phyloP scores from a whole-genome alignment of 2,113 vertebrate genomes.

The Tetraodon nigroviridis region DNA sequence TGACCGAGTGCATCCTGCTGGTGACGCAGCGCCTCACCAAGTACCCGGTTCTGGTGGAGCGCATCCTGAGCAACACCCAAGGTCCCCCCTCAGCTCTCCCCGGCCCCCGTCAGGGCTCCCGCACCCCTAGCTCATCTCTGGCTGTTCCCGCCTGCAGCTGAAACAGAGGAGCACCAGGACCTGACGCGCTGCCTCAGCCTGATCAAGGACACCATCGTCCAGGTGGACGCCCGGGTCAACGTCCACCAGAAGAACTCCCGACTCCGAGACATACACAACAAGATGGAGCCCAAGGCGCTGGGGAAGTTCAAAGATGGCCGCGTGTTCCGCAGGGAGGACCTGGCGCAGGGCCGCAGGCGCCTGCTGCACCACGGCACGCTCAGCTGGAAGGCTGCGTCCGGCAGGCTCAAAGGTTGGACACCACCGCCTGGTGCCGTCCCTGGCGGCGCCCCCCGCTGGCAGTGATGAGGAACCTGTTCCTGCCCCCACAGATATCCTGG shows the following conservation, averaged over 20 bases:
- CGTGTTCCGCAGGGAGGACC: slow-evolving; percentile 84
- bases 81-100: slow-evolving; percentile 60
- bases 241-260: slow-evolving; percentile 82
- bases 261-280: slow-evolving; percentile 81
- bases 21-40: slow-evolving; percentile 97
- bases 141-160: slow-evolving; percentile 61
- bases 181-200: slow-evolving; percentile 79
- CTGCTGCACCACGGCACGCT: slow-evolving; percentile 83
- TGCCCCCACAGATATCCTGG: slow-evolving; percentile 81
- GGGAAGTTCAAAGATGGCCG: slow-evolving; percentile 86
- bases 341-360: slow-evolving; percentile 69
- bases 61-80: slow-evolving; percentile 89
- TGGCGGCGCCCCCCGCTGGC: background rate
- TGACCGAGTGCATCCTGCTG: slow-evolving; percentile 89
- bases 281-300: slow-evolving; percentile 84
- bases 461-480: too few relatives aligned
- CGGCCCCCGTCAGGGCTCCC: background rate
- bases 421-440: background rate
- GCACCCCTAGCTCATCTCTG: background rate
- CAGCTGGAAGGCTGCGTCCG: slow-evolving; percentile 90
- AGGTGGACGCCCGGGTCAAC: slow-evolving; percentile 86
- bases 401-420: slow-evolving; percentile 85
- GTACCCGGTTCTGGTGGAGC: slow-evolving; percentile 90
- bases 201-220: slow-evolving; percentile 83
- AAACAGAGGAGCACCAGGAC: slow-evolving; percentile 81